phyloP scores from a whole-genome alignment of 2,888 invertebrate genomes.

The Drosophila cognata region DNA sequence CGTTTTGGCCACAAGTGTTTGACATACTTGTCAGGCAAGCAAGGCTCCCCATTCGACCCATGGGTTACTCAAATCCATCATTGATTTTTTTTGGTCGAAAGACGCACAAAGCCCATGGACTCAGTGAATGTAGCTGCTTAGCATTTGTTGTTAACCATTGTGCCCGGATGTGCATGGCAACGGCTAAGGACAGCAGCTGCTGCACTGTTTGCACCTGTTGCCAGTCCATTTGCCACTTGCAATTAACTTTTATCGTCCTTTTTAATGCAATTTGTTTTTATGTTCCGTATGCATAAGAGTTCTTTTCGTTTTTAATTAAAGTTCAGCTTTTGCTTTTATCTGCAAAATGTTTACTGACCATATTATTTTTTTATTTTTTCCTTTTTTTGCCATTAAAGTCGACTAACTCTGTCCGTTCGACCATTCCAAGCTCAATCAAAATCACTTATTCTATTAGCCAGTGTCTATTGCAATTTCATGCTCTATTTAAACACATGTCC shows the following conservation, averaged over 20 bases:
- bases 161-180: conserved; percentile 50
- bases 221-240: conserved; percentile 18
- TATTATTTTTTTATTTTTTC: conserved; percentile 17
- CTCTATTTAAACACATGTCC: conserved; percentile 24
- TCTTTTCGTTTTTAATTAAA: conserved; percentile 35
- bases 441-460: conserved; percentile 34
- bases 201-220: conserved; percentile 58
- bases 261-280: conserved; percentile 50
- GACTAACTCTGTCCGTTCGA: conserved; percentile 37
- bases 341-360: conserved; percentile 9
- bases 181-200: background rate
- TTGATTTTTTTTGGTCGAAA: conserved; percentile 52
- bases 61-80: conserved; percentile 24
- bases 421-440: conserved; percentile 8
- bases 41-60: conserved; percentile 9
- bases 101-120: conserved; percentile 5
- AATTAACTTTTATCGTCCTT: conserved; percentile 7
- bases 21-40: conserved; percentile 51
- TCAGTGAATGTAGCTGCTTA: conserved; percentile 11
- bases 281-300: conserved; percentile 36
- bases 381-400: conserved; percentile 32
- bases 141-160: conserved; percentile 34
- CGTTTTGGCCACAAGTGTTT: conserved; percentile 68
- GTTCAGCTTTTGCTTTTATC: conserved; percentile 34
- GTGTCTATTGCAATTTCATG: conserved; percentile 40